A percentile compares a stretch with the other conserved stretches of the same genome.
Evolutionary conservation across 2,113 vertebrate species (phyloP).

Genomic region (Gasterosteus nipponicus): DNA sequence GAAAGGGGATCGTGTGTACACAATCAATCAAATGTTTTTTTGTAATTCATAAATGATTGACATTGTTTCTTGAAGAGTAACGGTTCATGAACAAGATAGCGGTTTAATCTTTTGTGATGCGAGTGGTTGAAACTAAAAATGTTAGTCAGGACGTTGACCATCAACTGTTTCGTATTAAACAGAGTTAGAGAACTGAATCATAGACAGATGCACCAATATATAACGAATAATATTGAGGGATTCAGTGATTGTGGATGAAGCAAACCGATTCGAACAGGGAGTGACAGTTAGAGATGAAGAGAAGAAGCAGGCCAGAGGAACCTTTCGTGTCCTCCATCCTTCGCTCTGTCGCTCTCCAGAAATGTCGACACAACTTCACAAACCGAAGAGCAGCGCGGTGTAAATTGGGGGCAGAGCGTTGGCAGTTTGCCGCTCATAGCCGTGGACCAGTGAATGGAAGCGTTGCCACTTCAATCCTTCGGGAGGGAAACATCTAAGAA

Average conservation of each 20-base stretch:
- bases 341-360: constrained; percentile 42
- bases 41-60: constrained; percentile 38
- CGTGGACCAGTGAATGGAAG: constrained; percentile 51
- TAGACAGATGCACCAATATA: background rate
- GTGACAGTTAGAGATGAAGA: constrained; percentile 25
- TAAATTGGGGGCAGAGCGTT: constrained; percentile 45
- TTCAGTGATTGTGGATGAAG: constrained; percentile 5
- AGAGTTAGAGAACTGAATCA: constrained; percentile 17
- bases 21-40: background rate
- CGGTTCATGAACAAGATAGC: background rate
- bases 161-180: constrained; percentile 36
- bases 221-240: too few species aligned
- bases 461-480: constrained; percentile 47
- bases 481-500: constrained; percentile 35
- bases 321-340: constrained; percentile 43
- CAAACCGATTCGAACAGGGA: constrained; percentile 27
- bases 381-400: constrained; percentile 34
- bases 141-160: constrained; percentile 17
- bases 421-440: constrained; percentile 59
- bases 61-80: background rate
- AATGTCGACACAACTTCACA: constrained; percentile 44
- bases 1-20: background rate
- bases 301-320: background rate
- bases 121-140: background rate
- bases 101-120: background rate